Evolutionary conservation across 2,888 invertebrate species (phyloP).

Genomic region (Lochmaea crataegi): DNA sequence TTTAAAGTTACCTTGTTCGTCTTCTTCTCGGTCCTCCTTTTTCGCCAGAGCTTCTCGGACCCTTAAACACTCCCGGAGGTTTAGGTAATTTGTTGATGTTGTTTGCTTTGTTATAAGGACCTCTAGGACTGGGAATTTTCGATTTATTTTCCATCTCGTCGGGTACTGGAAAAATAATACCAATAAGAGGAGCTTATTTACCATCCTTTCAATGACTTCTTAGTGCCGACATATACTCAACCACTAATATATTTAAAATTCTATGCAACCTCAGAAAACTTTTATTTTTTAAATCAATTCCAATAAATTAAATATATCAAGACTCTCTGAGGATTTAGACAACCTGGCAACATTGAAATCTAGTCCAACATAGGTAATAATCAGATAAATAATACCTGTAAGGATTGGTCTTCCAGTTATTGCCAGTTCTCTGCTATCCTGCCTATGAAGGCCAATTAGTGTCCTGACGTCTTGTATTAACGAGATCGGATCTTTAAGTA

Average conservation of each 20-base stretch:
- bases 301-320: too few species aligned
- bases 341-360: too few species aligned
- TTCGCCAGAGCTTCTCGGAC: conserved; percentile 57
- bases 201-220: too few species aligned
- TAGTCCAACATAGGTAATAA: too few species aligned
- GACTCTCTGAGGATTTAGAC: too few species aligned
- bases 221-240: too few species aligned
- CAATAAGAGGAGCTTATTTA: too few species aligned
- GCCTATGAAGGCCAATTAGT: conserved; percentile 87
- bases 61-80: conserved; percentile 49
- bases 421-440: conserved; percentile 86
- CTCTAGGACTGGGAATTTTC: conserved; percentile 50
- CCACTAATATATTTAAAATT: too few species aligned
- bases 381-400: conserved; percentile 54
- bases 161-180: conserved; percentile 51
- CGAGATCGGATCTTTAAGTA: conserved; percentile 89
- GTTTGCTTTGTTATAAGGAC: conserved; percentile 49
- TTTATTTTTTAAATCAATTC: too few species aligned
- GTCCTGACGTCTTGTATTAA: conserved; percentile 90
- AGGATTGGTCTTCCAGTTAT: conserved; percentile 86
- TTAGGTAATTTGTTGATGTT: conserved; percentile 45
- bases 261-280: too few species aligned
- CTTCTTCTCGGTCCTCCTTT: conserved; percentile 72
- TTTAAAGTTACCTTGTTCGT: conserved; percentile 69
- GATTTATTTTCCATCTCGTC: conserved; percentile 57